Conservation (phyloP, 2,797 vertebrate genomes). For the Phrynocephalus vlangalii region DNA sequence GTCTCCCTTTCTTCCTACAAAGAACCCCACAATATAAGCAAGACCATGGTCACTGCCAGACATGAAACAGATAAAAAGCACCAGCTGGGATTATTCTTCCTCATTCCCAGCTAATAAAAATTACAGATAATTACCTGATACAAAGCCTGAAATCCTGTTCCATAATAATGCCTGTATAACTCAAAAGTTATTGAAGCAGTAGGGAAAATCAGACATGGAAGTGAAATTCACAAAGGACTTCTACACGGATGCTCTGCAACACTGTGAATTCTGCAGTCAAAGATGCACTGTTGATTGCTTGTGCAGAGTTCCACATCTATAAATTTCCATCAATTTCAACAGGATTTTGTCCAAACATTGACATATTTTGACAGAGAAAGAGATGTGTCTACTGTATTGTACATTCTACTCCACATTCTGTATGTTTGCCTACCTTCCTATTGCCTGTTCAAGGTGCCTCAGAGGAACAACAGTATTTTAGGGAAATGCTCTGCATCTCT, state of each 20-base stretch:
- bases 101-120: too few species aligned
- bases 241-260: too few species aligned
- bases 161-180: too few species aligned
- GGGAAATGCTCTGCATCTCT: background rate
- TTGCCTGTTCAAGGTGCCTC: background rate
- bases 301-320: too few species aligned
- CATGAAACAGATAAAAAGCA: background rate
- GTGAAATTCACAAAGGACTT: too few species aligned
- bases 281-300: too few species aligned
- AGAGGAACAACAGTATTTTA: background rate
- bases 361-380: background rate
- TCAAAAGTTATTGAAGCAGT: too few species aligned
- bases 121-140: too few species aligned
- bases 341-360: background rate
- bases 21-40: background rate
- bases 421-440: background rate
- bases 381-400: background rate
- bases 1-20: background rate
- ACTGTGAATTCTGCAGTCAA: too few species aligned
- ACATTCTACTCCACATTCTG: background rate
- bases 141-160: too few species aligned
- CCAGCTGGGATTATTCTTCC: background rate
- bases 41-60: background rate
- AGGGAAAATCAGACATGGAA: too few species aligned
- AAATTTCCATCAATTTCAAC: too few species aligned